Evolutionary conservation across 2,113 vertebrate genomes (phyloP).

Genomic region (Ariopsis seemanni): DNA sequence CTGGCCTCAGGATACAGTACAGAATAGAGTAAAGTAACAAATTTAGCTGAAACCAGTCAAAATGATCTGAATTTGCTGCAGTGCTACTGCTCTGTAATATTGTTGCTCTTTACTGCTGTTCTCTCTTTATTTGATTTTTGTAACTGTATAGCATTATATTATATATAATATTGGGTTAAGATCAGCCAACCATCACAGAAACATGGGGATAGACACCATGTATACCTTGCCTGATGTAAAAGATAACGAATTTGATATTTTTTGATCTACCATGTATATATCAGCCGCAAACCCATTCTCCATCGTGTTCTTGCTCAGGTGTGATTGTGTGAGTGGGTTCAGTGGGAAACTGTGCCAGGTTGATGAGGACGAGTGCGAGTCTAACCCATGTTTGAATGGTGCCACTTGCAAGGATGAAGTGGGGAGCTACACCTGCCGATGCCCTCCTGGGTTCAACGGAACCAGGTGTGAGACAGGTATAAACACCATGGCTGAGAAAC

Average conservation of each 20-base stretch:
- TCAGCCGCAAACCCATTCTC: neutral
- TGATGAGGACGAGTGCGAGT: constrained; percentile 89
- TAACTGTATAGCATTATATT: neutral
- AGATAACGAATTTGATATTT: neutral
- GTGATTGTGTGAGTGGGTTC: constrained; percentile 86
- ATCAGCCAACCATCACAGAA: neutral
- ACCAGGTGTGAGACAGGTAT: constrained; percentile 99
- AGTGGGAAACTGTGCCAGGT: constrained; percentile 81
- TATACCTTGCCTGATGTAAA: neutral
- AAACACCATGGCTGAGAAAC: constrained; percentile 62
- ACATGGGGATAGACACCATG: neutral
- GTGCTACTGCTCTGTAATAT: neutral
- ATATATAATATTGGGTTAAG: neutral
- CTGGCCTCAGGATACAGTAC: neutral
- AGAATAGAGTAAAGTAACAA: neutral
- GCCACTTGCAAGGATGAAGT: constrained; percentile 88
- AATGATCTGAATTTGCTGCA: neutral
- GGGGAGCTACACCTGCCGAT: constrained; percentile 87
- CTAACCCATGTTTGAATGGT: constrained; percentile 88
- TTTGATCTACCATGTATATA: neutral
- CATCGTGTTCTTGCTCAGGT: constrained; percentile 69
- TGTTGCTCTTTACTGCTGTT: neutral
- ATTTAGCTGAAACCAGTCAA: neutral
- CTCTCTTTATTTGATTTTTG: neutral
- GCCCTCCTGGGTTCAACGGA: constrained; percentile 96